Base-by-base conservation (phyloP, 1,140 invertebrate species). In the Melitaea cinxia region DNA sequence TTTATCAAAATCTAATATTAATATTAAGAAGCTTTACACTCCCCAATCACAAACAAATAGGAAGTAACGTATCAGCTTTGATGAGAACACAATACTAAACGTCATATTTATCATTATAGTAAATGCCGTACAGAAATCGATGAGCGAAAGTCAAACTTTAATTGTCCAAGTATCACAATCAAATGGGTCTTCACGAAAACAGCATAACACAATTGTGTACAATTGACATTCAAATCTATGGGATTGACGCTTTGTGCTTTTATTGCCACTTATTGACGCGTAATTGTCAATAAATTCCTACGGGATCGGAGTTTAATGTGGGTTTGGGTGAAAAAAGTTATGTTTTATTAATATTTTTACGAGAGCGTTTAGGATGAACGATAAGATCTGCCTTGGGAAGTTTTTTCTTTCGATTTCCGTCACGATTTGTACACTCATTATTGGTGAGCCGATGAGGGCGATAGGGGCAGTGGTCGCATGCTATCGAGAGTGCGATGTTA, bases 261-360 rank as follows among this genome's bases (percentile, higher is more conserved):
- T 90, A 90, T 90, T 90, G 83, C 81, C 85, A 72, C 85, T 89
- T 85, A 91, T 91, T 90, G 86, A 86, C 76, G 75, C 81, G 83
- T 91, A 91, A 91, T 90, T 90, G 88, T 87, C 88, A 89, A 90
- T 90, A 90, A 89, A 90, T 88, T 88, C 75, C 82, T 85, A 88
- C 82, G 85, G 85, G 85, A 88, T 84, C 80, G 80, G 79, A 85
- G 73, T 83, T 88, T 88, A 88, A 90, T 90, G 86, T 90, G 88
- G 88, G 88, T 89, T 90, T 89, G 85, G 83, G 86, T 90, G 83
- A 71, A 90, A 89, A 90, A 90, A 90, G 86, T 90, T 91, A 90
- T 88, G 83, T 91, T 91, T 89, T 91, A 91, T 91, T 91, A 91
- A 91, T 91, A 91, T 91, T 91, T 89, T 91, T 91, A 91, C 86